phyloP scores from a whole-genome alignment of 2,113 vertebrate species.

The Leiothrix lutea region DNA sequence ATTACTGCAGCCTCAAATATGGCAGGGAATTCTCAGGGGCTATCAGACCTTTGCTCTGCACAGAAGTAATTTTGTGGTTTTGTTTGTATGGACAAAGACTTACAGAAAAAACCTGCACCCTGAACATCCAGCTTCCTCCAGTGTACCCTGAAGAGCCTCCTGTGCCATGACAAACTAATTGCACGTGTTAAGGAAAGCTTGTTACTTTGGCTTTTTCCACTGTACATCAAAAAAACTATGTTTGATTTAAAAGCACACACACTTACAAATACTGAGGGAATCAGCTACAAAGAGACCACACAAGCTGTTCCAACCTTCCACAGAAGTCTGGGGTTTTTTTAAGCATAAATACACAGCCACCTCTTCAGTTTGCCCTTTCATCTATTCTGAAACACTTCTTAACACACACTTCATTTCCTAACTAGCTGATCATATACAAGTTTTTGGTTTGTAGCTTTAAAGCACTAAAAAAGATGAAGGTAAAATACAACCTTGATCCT shows the following conservation, averaged over 20 bases:
- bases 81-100: not conserved
- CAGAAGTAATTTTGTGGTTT: not conserved
- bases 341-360: conserved; percentile 36
- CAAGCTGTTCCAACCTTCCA: conserved; percentile 41
- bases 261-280: conserved; percentile 31
- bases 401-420: not conserved
- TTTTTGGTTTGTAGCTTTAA: not conserved
- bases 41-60: not conserved
- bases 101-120: not conserved
- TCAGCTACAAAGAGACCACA: conserved; percentile 55
- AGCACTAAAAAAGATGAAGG: conserved; percentile 14
- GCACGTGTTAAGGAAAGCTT: not conserved
- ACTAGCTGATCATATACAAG: conserved; percentile 31
- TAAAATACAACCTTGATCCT: conserved; percentile 22
- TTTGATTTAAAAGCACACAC: conserved; percentile 39
- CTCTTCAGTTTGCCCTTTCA: conserved; percentile 59
- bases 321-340: not conserved
- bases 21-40: not conserved
- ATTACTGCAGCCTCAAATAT: not conserved
- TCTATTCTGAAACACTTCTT: conserved; percentile 31
- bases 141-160: not conserved
- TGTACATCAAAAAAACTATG: not conserved
- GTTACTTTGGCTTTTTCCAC: conserved; percentile 15
- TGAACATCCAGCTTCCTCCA: not conserved
- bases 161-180: conserved; percentile 17